Evolutionary conservation across 2,113 vertebrate species (phyloP), one percentile per base, ranked within the genome.

Genomic region (Galemys pyrenaicus): DNA sequence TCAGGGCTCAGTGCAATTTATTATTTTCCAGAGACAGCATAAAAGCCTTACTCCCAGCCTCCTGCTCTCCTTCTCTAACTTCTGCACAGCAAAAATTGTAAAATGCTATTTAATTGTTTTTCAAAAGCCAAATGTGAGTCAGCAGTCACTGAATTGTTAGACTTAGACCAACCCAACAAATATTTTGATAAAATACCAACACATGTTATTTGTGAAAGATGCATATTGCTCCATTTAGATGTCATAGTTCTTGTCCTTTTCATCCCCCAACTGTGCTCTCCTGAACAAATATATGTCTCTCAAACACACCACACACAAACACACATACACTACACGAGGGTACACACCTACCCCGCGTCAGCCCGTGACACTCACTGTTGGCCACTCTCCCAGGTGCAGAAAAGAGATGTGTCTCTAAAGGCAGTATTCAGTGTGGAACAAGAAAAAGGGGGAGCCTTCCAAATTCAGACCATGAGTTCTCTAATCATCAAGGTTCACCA

Each of bases 21-120:
- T 8, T 89, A 89, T 67, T 91, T 94, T 78, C 80, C 64, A 20
- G 3, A 68, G 64, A 49, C 65, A 91, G 79, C 94, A 56, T 16
- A 37, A 82, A 90, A 87, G 81, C 51, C 30, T 67, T 86, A 91
- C 89, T 62, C 10, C 0, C 82, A 82, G 89, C 79, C 70, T 65
- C 86, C 64, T 26, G 56, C 46, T 51, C 20, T 28, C 46, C 5
- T 70, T 46, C 71, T 7, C 0, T 5, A 15, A 37, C 67, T 82
- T 77, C 75, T 30, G 39, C 32, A 9, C 20, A 84, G 91, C 70
- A 77, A 79, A 89, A 84, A 73, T 19, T 67, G 17, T 28, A 56
- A 78, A 82, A 44, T 54, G 51, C n/a, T 64, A 35, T 37, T 77
- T 83, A 49, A 83, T 82, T 79, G 77, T 67, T 80, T 62, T 77